A percentile compares a stretch with the other conserved stretches of the same genome.
phyloP scores from a whole-genome alignment of 1,140 invertebrate genomes.

The Drosophila aff. region DNA sequence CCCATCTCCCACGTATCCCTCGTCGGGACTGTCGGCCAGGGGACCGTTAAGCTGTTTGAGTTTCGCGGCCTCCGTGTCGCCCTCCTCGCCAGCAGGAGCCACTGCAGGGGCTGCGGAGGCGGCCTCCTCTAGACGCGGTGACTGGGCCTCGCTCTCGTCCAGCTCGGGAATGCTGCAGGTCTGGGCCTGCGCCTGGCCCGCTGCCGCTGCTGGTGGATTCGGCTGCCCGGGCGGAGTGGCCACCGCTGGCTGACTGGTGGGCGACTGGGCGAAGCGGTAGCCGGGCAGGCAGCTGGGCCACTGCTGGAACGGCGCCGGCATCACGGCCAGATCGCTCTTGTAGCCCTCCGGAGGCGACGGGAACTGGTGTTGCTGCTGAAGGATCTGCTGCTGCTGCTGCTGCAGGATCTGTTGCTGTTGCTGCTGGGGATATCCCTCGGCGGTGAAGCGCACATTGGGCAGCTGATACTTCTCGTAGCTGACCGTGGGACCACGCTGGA shows the following conservation, averaged over 20 bases:
- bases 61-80: conserved; percentile 75
- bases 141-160: conserved; percentile 68
- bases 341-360: conserved; percentile 90
- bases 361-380: conserved; percentile 86
- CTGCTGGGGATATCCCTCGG: conserved; percentile 90
- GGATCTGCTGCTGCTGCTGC: conserved; percentile 70
- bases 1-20: conserved; percentile 93
- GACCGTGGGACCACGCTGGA: conserved; percentile 86
- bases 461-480: conserved; percentile 86
- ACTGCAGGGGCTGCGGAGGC: conserved; percentile 47
- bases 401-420: conserved; percentile 61
- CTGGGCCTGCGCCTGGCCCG: conserved; percentile 8
- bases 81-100: conserved; percentile 81
- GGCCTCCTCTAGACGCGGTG: conserved; percentile 52
- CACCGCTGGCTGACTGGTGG: conserved; percentile 38
- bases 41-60: conserved; percentile 86
- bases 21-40: conserved; percentile 93
- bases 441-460: conserved; percentile 90
- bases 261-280: conserved; percentile 76
- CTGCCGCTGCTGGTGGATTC: conserved; percentile 60
- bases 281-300: conserved; percentile 86
- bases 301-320: conserved; percentile 72
- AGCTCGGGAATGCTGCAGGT: conserved; percentile 71
- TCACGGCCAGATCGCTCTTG: conserved; percentile 85
- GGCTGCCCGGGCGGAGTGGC: conserved; percentile 12